Evolutionary conservation across 2,888 invertebrate species (phyloP).

Genomic region (Apoda limacodes): DNA sequence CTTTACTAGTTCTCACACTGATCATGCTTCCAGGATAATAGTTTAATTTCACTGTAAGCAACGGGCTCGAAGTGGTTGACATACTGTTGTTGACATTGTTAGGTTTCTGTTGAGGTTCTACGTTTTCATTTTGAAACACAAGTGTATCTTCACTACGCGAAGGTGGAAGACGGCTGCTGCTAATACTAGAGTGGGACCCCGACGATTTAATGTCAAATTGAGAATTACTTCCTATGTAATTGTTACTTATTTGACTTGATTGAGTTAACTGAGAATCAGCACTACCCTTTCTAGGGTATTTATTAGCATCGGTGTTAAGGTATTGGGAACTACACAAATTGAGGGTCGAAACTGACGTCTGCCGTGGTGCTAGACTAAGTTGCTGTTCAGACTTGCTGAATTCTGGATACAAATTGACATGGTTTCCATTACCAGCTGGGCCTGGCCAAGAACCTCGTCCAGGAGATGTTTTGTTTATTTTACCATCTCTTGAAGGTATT

Average conservation of each 20-base stretch:
- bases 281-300: conserved; percentile 66
- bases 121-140: conserved; percentile 50
- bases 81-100: conserved; percentile 70
- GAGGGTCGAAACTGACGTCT: conserved; percentile 58
- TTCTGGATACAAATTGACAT: conserved; percentile 72
- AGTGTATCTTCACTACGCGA: conserved; percentile 86
- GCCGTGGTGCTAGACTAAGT: conserved; percentile 65
- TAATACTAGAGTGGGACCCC: conserved; percentile 50
- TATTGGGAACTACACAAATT: conserved; percentile 69
- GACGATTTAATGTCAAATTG: conserved; percentile 55
- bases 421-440: conserved; percentile 72
- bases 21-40: conserved; percentile 73
- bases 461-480: conserved; percentile 80
- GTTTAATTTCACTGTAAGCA: conserved; percentile 71
- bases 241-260: conserved; percentile 55
- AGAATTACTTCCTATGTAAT: conserved; percentile 51
- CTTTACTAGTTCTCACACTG: conserved; percentile 72
- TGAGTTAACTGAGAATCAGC: conserved; percentile 71
- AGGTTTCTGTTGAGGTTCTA: conserved; percentile 62
- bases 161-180: conserved; percentile 72
- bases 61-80: conserved; percentile 78
- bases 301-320: conserved; percentile 53
- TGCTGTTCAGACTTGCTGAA: conserved; percentile 89
- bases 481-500: conserved; percentile 78
- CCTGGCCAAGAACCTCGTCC: conserved; percentile 91